Conservation (phyloP, 2,888 invertebrate species). For the Graphium colonna region DNA sequence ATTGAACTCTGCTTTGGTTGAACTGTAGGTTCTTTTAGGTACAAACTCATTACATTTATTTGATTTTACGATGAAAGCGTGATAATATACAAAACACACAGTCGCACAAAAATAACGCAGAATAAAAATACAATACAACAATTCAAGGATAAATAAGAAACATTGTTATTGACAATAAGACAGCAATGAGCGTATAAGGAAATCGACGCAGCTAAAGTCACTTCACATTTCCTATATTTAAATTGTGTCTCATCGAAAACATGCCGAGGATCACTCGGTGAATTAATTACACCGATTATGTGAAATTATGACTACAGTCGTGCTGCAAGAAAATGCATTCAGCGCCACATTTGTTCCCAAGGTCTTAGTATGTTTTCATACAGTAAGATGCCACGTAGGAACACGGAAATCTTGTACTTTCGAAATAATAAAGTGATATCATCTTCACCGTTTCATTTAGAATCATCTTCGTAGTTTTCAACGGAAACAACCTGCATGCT, state of each 20-base stretch:
- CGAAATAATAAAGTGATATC: not conserved
- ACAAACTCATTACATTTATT: no score
- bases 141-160: no score
- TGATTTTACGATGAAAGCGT: no score
- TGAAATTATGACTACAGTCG: constrained; percentile 6
- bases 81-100: no score
- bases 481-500: no score
- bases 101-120: no score
- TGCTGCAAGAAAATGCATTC: constrained; percentile 3
- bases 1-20: no score
- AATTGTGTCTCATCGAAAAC: not conserved
- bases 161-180: not conserved
- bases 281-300: constrained; percentile 16
- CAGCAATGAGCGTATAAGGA: not conserved
- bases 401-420: not conserved
- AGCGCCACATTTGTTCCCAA: constrained; percentile 1
- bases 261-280: not conserved
- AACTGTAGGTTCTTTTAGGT: no score
- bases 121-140: no score
- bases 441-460: constrained; percentile 17
- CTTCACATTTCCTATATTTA: constrained; percentile 2
- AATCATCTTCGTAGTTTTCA: no score
- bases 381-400: not conserved
- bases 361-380: not conserved
- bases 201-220: not conserved